Percentiles rank a stretch among this genome's conserved stretches.
These are phyloP conservation scores for Leptinotarsa peninsularis DNA, from an alignment of 2,888 invertebrate genomes.

Conservation along the genomic window DNA sequence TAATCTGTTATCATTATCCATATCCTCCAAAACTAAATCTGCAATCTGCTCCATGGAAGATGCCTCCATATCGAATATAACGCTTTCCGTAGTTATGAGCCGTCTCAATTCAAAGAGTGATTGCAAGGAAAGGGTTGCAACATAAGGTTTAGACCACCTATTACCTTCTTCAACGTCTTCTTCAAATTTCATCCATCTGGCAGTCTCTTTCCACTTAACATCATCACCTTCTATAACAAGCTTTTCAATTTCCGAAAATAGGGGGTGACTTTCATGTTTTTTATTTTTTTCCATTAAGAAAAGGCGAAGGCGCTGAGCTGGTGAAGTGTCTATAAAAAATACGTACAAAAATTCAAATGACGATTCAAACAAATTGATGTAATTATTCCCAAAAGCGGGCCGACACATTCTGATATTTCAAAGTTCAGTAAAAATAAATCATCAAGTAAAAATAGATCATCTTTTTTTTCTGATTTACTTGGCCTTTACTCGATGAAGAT, in stretches of 20 bases:
- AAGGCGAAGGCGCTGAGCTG: no score
- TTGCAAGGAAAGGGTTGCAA: constrained; percentile 95
- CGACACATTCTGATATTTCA: no score
- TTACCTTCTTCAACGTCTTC: constrained; percentile 99
- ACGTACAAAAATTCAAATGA: no score
- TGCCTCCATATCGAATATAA: constrained; percentile 96
- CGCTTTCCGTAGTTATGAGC: constrained; percentile 89
- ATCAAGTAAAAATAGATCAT: no score
- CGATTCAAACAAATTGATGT: no score
- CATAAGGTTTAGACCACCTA: constrained; percentile 98
- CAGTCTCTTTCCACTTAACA: constrained; percentile 97
- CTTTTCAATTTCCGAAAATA: constrained; percentile 98
- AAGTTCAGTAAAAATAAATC: no score
- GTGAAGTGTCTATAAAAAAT: no score
- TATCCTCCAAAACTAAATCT: constrained; percentile 88
- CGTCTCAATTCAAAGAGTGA: constrained; percentile 95
- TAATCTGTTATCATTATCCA: constrained; percentile 82
- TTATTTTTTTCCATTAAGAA: no score
- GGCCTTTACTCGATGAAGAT: no score
- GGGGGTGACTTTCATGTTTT: constrained; percentile 85
- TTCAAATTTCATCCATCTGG: constrained; percentile 95
- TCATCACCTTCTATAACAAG: constrained; percentile 82
- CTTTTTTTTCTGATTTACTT: no score
- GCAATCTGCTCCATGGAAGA: constrained; percentile 86
- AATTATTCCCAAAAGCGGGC: no score